Percentiles rank a stretch among this genome's conserved stretches.
These are phyloP conservation scores for Microhierax caerulescens DNA, from an alignment of 2,797 vertebrate genomes.

Conservation along the genomic window DNA sequence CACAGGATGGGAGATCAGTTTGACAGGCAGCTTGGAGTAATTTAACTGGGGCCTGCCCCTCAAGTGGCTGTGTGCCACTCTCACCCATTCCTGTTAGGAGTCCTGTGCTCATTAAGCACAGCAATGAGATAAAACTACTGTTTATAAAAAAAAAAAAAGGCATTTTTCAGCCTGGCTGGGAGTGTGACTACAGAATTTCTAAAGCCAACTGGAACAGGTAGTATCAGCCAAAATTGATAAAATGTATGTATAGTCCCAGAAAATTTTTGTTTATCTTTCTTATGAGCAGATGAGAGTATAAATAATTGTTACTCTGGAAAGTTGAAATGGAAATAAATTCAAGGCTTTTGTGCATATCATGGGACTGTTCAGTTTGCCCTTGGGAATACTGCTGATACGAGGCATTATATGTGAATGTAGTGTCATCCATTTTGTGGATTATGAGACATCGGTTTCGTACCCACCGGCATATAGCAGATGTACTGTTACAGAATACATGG, in stretches of 20 bases:
- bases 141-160: not conserved
- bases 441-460: constrained; percentile 2
- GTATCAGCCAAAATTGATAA: not conserved
- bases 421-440: not conserved
- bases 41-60: not conserved
- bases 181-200: not conserved
- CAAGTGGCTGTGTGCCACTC: no score
- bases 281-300: not conserved
- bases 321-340: not conserved
- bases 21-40: not conserved
- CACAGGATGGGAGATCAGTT: not conserved
- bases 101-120: not conserved
- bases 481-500: not conserved
- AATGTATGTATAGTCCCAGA: not conserved
- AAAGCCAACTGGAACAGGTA: not conserved
- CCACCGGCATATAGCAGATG: not conserved
- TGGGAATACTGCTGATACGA: not conserved
- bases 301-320: not conserved
- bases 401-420: not conserved
- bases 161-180: not conserved
- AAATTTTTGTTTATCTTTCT: not conserved
- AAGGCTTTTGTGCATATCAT: not conserved
- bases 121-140: not conserved
- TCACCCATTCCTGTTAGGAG: not conserved
- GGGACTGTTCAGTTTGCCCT: not conserved